Evolutionary conservation across 1,140 invertebrate species (phyloP), one percentile per base, ranked within the genome.

Genomic region (Ridgeia piscesae): DNA sequence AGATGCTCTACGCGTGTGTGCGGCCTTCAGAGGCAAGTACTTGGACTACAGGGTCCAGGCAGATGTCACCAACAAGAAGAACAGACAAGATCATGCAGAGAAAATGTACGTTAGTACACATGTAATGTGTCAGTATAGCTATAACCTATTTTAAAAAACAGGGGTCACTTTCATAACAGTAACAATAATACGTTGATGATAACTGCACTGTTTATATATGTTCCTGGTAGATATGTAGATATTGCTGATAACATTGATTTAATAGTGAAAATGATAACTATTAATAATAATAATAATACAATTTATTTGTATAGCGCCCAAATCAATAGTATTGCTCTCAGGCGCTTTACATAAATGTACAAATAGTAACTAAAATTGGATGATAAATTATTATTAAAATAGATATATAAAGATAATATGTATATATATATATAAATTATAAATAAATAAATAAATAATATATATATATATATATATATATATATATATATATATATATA

Each of bases 21-120:
- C 96, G 88, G 95, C 95, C n/a, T 96, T 96, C 93, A 92, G 95
- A 91, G 96, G 96, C 34, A 96, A 95, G 11, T 96, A 96, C 92
- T 93, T 96, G 50, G 96, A 96, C 93, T 95, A 95, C 91, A 95
- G 95, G 92, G 96, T 96, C 91, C 95, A 95, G 91, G 95, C 95
- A 48, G 95, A 96, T 93, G 95, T 95, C 88, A 94, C 95, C 33
- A 96, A 96, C 92, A 94, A 94, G 35, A 94, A 94, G 93, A 95
- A 96, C 93, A 94, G 95, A 92, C 94, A 94, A 9, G 95, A 95
- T 92, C 95, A 96, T 94, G 94, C 94, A 33, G 96, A 96, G 92
- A 95, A 94, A 94, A 93, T 95, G 95, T 96, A 94, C 94, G 94
- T 93, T 89, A n/a, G 58, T 91, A 42, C 9, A n/a, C 0, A 35